phyloP scores from a whole-genome alignment of 2,888 invertebrate species.

The Sepiola atlantica region DNA sequence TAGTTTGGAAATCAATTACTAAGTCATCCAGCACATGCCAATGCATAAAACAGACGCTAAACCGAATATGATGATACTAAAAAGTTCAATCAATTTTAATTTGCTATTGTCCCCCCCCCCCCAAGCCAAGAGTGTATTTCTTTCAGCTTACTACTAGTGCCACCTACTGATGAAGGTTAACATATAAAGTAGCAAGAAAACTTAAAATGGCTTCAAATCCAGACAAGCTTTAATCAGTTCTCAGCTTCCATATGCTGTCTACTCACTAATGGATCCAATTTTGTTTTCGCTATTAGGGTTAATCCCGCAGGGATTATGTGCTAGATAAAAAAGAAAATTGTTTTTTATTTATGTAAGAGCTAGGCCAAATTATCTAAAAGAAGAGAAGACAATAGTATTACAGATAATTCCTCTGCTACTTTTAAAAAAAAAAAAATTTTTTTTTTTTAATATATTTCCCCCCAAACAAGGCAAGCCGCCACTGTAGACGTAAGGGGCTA shows the following conservation, averaged over 20 bases:
- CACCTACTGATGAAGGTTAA: not conserved
- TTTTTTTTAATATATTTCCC: too few relatives aligned
- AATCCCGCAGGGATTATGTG: not conserved
- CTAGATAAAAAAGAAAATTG: not conserved
- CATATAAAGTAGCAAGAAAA: not conserved
- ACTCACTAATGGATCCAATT: not conserved
- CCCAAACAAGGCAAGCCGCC: too few relatives aligned
- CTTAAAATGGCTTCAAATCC: not conserved
- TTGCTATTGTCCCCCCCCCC: too few relatives aligned
- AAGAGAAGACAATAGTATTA: too few relatives aligned
- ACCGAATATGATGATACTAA: too few relatives aligned
- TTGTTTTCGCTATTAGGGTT: not conserved
- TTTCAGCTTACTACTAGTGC: not conserved
- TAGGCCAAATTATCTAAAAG: not conserved
- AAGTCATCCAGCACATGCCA: too few relatives aligned
- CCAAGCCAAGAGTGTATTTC: not conserved
- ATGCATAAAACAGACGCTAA: too few relatives aligned
- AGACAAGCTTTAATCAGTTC: not conserved
- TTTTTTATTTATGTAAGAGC: not conserved
- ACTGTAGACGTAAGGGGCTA: too few relatives aligned
- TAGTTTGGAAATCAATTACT: too few relatives aligned
- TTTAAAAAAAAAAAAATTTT: too few relatives aligned
- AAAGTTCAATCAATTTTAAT: not conserved
- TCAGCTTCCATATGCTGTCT: not conserved
- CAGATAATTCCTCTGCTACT: not conserved